Conservation (phyloP, 1,140 invertebrate genomes). For the Batillaria attramentaria region DNA sequence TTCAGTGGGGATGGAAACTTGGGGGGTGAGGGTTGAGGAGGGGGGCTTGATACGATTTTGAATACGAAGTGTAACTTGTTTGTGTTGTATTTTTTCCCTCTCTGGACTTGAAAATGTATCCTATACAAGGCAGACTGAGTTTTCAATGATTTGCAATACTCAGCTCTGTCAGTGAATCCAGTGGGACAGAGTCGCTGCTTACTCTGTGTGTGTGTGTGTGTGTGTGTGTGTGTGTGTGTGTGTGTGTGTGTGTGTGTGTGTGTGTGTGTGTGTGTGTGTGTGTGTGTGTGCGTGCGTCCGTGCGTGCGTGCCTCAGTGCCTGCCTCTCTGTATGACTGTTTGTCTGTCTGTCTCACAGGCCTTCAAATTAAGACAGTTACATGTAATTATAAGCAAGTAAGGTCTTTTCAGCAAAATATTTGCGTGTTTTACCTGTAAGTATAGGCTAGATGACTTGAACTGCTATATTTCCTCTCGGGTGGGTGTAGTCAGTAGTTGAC, state of each 20-base stretch:
- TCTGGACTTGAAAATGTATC: neutral
- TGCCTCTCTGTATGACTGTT: neutral
- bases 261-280: neutral
- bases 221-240: constrained; percentile 18
- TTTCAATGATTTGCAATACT: no score
- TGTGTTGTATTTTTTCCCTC: neutral
- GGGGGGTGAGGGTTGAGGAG: no score
- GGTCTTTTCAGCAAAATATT: no score
- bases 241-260: constrained; percentile 10
- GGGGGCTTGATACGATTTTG: no score
- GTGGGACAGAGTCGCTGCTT: neutral
- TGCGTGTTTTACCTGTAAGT: no score
- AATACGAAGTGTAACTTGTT: neutral
- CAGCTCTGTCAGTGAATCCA: neutral
- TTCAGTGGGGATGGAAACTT: no score
- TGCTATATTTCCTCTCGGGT: neutral
- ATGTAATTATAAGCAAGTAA: no score
- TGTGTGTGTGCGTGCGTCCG: neutral
- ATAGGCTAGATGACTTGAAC: no score
- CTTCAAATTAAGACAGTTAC: neutral
- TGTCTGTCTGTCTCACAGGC: neutral
- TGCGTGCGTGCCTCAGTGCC: neutral
- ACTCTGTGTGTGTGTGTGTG: constrained; percentile 11
- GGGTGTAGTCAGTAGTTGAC: neutral
- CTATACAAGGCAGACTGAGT: no score